These are phyloP conservation scores for Campylomormyrus tamandua DNA, from an alignment of 2,113 vertebrate genomes.

Conservation along the genomic window DNA sequence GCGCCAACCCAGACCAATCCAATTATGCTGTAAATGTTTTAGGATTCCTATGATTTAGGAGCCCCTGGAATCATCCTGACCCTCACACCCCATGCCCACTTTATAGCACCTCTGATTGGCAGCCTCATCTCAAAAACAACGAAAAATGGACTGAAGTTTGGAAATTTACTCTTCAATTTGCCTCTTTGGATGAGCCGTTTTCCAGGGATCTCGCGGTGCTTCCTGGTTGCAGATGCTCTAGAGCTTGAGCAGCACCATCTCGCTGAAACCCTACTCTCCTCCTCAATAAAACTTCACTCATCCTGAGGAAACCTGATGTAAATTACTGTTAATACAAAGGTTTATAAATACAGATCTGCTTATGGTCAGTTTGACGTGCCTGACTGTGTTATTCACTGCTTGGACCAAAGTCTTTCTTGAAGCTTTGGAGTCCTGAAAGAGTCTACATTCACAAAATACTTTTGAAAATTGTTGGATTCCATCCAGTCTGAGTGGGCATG, in stretches of 20 bases:
- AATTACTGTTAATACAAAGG: background rate
- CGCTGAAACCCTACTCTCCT: background rate
- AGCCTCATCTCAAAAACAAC: background rate
- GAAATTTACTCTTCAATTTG: background rate
- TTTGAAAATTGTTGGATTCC: background rate
- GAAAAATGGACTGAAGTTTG: background rate
- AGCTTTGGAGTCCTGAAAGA: conserved; percentile 38
- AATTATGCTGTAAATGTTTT: background rate
- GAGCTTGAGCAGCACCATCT: background rate
- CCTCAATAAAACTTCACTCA: background rate
- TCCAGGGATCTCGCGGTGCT: background rate
- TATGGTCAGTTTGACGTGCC: conserved; percentile 7
- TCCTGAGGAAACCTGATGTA: background rate
- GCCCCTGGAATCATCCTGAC: background rate
- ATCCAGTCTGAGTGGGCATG: background rate
- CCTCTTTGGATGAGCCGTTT: background rate
- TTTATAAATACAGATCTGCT: background rate
- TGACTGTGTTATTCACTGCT: conserved; percentile 27
- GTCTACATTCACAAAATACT: background rate
- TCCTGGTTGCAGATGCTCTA: background rate
- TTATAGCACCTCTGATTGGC: background rate
- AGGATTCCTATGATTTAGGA: background rate
- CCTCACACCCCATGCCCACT: background rate
- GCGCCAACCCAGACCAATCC: background rate
- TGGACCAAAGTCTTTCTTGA: conserved; percentile 30